Evolutionary conservation across 2,888 invertebrate genomes (phyloP), one percentile per base, ranked within the genome.

Genomic region (Phortica okadai): DNA sequence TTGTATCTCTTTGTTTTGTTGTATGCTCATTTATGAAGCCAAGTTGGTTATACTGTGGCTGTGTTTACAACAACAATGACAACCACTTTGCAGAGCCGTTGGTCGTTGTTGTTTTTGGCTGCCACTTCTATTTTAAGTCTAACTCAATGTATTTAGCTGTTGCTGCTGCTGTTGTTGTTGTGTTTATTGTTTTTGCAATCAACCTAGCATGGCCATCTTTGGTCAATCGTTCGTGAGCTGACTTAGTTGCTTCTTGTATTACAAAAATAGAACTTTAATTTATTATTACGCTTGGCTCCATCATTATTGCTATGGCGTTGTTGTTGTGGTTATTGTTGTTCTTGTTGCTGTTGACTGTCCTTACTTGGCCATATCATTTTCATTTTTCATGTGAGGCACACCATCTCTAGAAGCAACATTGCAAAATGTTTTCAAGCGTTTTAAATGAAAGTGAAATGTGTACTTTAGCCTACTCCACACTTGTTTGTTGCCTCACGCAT

Each of bases 181-280:
- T 59, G 6, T 8, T 59, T 59, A 7, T 59, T 59, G 21, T 59
- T 59, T 2, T 59, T 59, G 59, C 16, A 59, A 59, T 59, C 59
- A 74, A 54, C 16, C 16, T 74, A 74, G 74, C 74, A 14, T 62
- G 25, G 11, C 44, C 45, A 64, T 45, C 59, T 59, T 59, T 59
- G 59, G 85, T 82, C 87, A 88, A 84, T 84, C 85, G 85, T 87
- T 87, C 80, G 85, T 84, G 83, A 85, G 50, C 16, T 69, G 42
- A 21, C 45, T 69, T 14, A 59, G 59, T 70, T 16, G 70, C 25
- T 25, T 70, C 45, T 45, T 70, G 50, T 21, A 64, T 74, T 88
- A 81, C 87, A 85, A 85, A 85, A 85, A 85, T 85, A 85, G 85
- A 87, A 85, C 84, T 86, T 85, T 88, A 87, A 85, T 85, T 85